Conservation (phyloP, 2,888 invertebrate species). For the Microctonus aethiopoides region DNA sequence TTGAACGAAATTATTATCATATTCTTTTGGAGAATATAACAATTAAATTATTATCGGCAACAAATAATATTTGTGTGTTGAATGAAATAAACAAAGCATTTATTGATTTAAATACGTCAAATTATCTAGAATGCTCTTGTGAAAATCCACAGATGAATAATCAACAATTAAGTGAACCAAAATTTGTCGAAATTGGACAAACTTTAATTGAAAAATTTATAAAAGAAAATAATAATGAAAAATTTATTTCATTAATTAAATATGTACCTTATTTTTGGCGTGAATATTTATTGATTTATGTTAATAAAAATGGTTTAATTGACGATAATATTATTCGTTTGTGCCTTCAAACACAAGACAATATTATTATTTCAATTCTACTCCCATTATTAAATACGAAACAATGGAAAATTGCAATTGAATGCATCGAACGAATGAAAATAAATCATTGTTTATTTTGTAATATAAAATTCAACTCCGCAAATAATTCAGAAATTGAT, state of each 20-base stretch:
- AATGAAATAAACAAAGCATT: slow-evolving; percentile 69
- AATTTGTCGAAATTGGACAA: slow-evolving; percentile 71
- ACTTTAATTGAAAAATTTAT: slow-evolving; percentile 70
- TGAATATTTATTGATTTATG: slow-evolving; percentile 69
- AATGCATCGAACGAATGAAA: slow-evolving; percentile 71
- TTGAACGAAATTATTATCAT: slow-evolving; percentile 58
- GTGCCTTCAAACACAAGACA: slow-evolving; percentile 74
- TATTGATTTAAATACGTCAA: slow-evolving; percentile 70
- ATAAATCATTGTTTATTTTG: slow-evolving; percentile 75
- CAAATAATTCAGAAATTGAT: slow-evolving; percentile 58
- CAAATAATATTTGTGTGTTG: slow-evolving; percentile 45
- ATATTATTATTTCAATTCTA: slow-evolving; percentile 70
- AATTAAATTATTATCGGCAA: slow-evolving; percentile 43
- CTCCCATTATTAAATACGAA: slow-evolving; percentile 71
- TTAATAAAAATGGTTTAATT: slow-evolving; percentile 64
- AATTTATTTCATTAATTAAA: slow-evolving; percentile 70
- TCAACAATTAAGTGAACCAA: slow-evolving; percentile 65
- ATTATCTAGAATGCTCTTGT: slow-evolving; percentile 70
- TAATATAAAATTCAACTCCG: slow-evolving; percentile 62
- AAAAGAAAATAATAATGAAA: slow-evolving; percentile 64
- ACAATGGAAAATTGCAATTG: slow-evolving; percentile 72
- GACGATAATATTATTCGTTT: slow-evolving; percentile 70
- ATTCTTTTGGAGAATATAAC: slow-evolving; percentile 54
- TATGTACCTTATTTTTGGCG: slow-evolving; percentile 75
- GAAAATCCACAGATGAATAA: slow-evolving; percentile 71